Evolutionary conservation across 2,113 vertebrate genomes (phyloP).

Genomic region (Dryoscopus gambensis): DNA sequence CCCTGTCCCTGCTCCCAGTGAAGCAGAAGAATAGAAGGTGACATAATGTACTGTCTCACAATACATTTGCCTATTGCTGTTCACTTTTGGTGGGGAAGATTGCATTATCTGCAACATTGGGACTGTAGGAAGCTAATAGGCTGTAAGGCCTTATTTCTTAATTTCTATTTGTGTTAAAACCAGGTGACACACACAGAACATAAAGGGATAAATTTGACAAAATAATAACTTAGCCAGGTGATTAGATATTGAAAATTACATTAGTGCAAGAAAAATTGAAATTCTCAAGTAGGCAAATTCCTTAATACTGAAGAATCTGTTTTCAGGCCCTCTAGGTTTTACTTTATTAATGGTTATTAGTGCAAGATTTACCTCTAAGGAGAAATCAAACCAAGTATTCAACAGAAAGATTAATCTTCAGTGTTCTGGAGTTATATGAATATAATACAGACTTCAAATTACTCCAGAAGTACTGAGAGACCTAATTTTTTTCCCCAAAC

Average conservation of each 20-base stretch:
- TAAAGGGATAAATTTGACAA: neutral
- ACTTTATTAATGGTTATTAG: neutral
- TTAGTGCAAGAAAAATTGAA: neutral
- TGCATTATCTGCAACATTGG: neutral
- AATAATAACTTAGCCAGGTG: neutral
- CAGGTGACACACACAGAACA: neutral
- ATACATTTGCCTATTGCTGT: neutral
- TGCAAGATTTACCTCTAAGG: neutral
- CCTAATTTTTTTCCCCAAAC: neutral
- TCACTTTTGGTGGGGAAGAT: neutral
- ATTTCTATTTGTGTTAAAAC: neutral
- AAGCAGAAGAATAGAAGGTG: neutral
- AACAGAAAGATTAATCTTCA: neutral
- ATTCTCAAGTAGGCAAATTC: neutral
- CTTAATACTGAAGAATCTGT: neutral
- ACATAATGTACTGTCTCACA: neutral
- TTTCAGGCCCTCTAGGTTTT: neutral
- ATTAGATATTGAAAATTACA: neutral
- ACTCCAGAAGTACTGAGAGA: neutral
- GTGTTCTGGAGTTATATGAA: neutral
- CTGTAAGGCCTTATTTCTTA: neutral
- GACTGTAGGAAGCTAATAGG: neutral
- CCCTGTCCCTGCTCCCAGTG: neutral
- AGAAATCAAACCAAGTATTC: neutral
- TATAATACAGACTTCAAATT: neutral